Evolutionary conservation across 2,797 vertebrate genomes (phyloP).

Genomic region (Orestias chungarensis): DNA sequence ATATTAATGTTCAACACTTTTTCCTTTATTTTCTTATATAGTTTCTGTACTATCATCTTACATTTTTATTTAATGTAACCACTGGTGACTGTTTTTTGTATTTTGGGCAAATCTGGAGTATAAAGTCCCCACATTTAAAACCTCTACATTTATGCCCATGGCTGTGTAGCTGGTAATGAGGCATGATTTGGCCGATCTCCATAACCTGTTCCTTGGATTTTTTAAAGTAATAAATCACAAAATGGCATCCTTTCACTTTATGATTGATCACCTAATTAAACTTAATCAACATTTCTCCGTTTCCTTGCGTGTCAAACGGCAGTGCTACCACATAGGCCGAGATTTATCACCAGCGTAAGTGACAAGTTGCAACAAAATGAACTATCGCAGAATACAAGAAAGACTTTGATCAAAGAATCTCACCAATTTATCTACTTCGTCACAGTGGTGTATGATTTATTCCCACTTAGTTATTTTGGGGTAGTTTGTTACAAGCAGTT

Average conservation of each 20-base stretch:
- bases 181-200: conserved; percentile 15
- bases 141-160: not conserved
- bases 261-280: conserved; percentile 66
- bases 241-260: conserved; percentile 10
- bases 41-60: not conserved
- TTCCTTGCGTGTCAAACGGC: conserved; percentile 35
- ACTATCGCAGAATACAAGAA: conserved; percentile 37
- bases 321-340: not conserved
- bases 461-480: not conserved
- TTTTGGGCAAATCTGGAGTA: conserved; percentile 2
- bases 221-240: conserved; percentile 39
- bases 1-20: not conserved
- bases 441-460: conserved; percentile 16
- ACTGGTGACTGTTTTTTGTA: not conserved
- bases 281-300: conserved; percentile 22
- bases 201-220: conserved; percentile 18
- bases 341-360: conserved; percentile 43
- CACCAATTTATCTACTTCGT: conserved; percentile 39
- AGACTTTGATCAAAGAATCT: conserved; percentile 28
- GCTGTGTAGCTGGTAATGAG: conserved; percentile 26
- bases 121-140: conserved; percentile 4
- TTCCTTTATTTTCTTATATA: not conserved
- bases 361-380: conserved; percentile 40
- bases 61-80: not conserved
- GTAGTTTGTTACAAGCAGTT: conserved; percentile 17